Base-by-base conservation (phyloP, 2,797 vertebrate species). In the Gallinago solitaria region DNA sequence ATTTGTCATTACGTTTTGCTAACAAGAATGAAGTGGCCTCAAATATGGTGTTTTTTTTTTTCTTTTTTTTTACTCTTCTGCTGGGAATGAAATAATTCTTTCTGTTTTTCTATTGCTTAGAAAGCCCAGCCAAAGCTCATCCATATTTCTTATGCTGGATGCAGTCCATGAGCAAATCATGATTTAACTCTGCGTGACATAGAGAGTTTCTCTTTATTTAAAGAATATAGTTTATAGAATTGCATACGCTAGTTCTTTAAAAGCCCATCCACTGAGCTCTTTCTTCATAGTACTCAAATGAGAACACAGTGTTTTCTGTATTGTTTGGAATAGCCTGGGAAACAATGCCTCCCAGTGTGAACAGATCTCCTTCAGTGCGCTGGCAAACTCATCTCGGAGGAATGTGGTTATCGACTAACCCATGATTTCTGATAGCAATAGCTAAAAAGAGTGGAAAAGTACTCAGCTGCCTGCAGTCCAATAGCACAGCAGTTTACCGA, bases 311-410 rank as follows among this genome's bases (percentile, higher is more conserved):
- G 78, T 95, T 97, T 92, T 94, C 94, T 95, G 91, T 95, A 96
- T 96, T 97, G 93, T 96, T 97, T 95, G 90, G 79, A 94, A 97
- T 79, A 96, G 95, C 78, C 93, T 94, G 90, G 92, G 93, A 96
- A 96, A 97, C 96, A 97, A 97, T 96, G 93, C 93, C 90, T 97
- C 91, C 95, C 95, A 96, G 93, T 97, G 93, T 93, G 95, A 97
- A 83, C 73, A 91, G 89, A 93, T 97, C 94, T 97, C 95, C 91
- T 96, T 95, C 91, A 94, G 87, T 86, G 92, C 32, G 5, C 76
- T 94, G 93, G 94, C 84, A 95, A 91, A 95, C 81, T 96, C 95
- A 96, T 97, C 95, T 94, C 35, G 2, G 95, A 97, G 91, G 96
- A 97, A 97, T 97, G 96, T 30, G 60, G 96, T 96, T 97, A 97